Evolutionary conservation across 1,140 invertebrate genomes (phyloP).

Genomic region (Zaprionus nigranus): DNA sequence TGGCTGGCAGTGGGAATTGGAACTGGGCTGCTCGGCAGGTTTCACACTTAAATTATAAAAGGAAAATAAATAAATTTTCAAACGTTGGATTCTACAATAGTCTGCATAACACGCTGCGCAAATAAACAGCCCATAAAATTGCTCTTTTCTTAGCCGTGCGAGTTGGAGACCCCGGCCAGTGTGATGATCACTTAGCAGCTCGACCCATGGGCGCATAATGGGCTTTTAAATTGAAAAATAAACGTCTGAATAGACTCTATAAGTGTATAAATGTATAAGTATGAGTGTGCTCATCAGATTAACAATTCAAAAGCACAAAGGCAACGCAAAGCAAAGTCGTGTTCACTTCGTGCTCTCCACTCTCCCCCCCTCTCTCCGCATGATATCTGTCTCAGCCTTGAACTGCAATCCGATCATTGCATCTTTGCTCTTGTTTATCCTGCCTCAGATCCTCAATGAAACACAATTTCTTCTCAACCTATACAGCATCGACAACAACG

Average conservation of each 20-base stretch:
- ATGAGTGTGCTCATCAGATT: conserved; percentile 13
- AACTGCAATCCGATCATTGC: not conserved
- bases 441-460: not conserved
- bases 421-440: not conserved
- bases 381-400: not conserved
- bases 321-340: not conserved
- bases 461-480: not conserved
- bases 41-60: conserved; percentile 38
- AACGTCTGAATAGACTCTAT: conserved; percentile 58
- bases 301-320: conserved; percentile 27
- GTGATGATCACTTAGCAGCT: conserved; percentile 72
- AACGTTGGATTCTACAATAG: conserved; percentile 23
- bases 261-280: conserved; percentile 7
- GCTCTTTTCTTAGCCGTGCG: conserved; percentile 33
- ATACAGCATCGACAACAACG: not conserved
- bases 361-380: not conserved
- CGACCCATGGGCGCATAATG: conserved; percentile 67
- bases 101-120: conserved; percentile 29
- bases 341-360: not conserved
- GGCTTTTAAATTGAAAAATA: conserved; percentile 74
- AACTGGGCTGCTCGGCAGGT: conserved; percentile 17
- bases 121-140: conserved; percentile 40
- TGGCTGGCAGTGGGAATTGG: not conserved
- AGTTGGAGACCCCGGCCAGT: conserved; percentile 8
- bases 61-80: conserved; percentile 9